Evolutionary conservation across 1,140 invertebrate species (phyloP).

Genomic region (Penaeus japonicus): DNA sequence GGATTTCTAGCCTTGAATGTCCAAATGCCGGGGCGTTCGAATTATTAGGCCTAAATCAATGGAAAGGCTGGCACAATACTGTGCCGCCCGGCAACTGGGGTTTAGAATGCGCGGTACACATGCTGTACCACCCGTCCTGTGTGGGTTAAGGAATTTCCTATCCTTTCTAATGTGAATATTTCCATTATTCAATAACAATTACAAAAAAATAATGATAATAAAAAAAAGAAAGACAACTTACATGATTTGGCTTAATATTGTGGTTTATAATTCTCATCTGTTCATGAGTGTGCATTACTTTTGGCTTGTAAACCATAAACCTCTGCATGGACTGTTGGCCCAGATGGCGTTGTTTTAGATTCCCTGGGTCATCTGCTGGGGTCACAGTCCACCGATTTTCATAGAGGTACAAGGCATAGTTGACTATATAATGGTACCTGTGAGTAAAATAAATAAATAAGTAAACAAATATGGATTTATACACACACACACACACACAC

Average conservation of each 20-base stretch:
- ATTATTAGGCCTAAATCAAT: too few species aligned
- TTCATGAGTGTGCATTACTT: conserved; percentile 2
- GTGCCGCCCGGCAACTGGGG: too few species aligned
- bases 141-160: too few species aligned
- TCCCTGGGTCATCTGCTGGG: not conserved
- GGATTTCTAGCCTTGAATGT: too few species aligned
- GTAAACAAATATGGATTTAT: too few species aligned
- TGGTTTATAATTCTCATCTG: conserved; percentile 31
- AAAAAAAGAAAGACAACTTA: not conserved
- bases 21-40: too few species aligned
- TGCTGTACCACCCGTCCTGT: too few species aligned
- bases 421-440: conserved; percentile 38
- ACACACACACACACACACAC: too few species aligned
- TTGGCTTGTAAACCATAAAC: not conserved
- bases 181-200: not conserved
- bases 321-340: conserved; percentile 25
- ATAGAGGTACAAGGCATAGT: conserved; percentile 30
- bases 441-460: too few species aligned
- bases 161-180: not conserved
- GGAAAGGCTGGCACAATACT: too few species aligned
- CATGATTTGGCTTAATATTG: not conserved
- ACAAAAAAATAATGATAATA: not conserved
- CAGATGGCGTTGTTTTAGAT: not conserved
- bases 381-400: not conserved
- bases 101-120: too few species aligned